Evolutionary conservation across 2,888 invertebrate genomes (phyloP).

Genomic region (Sesia bembeciformis): DNA sequence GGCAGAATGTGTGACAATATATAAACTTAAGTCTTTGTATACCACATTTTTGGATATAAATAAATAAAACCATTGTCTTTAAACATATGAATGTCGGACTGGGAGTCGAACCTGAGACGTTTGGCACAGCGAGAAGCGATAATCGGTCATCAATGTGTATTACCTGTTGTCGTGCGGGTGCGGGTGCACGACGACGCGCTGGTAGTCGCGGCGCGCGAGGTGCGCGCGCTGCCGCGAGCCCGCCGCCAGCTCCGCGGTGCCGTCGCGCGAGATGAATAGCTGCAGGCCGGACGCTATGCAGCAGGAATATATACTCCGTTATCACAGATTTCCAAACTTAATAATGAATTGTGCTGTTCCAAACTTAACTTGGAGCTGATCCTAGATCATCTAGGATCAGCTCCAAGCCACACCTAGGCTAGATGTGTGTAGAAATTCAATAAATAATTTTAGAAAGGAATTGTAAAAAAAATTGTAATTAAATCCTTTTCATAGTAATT

Average conservation of each 20-base stretch:
- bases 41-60: conserved; percentile 19
- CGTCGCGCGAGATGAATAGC: conserved; percentile 92
- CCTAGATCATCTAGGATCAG: no score
- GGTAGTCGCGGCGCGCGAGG: conserved; percentile 56
- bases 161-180: conserved; percentile 44
- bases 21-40: no score
- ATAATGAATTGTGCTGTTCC: background rate
- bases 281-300: conserved; percentile 88
- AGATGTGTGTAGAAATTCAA: no score
- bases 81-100: background rate
- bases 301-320: no score
- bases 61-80: conserved; percentile 49
- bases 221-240: conserved; percentile 89
- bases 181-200: conserved; percentile 58
- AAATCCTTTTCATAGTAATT: no score
- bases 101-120: no score
- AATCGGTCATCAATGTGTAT: background rate
- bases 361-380: background rate
- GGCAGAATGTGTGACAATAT: no score
- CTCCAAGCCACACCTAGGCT: no score
- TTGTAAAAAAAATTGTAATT: no score
- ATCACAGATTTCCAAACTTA: no score
- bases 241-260: conserved; percentile 89
- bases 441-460: no score
- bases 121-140: background rate